These are phyloP conservation scores for Oncorhynchus gorbuscha DNA, from an alignment of 2,113 vertebrate species.

Conservation along the genomic window DNA sequence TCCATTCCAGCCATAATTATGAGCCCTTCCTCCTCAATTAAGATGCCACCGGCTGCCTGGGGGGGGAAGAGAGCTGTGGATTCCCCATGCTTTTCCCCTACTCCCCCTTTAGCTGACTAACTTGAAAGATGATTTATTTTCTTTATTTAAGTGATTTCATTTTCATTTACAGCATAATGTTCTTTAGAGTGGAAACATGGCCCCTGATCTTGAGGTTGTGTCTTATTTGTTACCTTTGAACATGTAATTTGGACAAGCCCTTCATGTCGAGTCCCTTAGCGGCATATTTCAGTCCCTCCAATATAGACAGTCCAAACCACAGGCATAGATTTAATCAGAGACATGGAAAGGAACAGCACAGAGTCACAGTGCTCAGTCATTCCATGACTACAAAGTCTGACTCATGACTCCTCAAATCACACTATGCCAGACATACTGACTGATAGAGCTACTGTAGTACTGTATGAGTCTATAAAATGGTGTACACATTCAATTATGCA, in stretches of 20 bases:
- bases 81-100: background rate
- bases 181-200: conserved; percentile 16
- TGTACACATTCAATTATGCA: too few relatives aligned
- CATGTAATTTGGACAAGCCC: conserved; percentile 35
- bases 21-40: too few relatives aligned
- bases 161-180: conserved; percentile 15
- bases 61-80: background rate
- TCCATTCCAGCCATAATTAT: too few relatives aligned
- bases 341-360: conserved; percentile 30
- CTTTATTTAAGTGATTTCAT: conserved; percentile 30
- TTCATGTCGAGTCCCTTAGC: conserved; percentile 58
- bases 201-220: conserved; percentile 38
- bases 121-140: conserved; percentile 10
- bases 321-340: conserved; percentile 60
- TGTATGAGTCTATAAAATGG: background rate
- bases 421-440: background rate
- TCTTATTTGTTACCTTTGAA: conserved; percentile 53
- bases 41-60: too few relatives aligned
- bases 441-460: background rate
- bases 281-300: conserved; percentile 40
- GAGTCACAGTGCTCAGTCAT: too few relatives aligned
- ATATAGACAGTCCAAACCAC: conserved; percentile 56
- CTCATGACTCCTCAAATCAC: background rate
- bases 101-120: background rate
- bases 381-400: too few relatives aligned